Base-by-base conservation (phyloP, 2,113 vertebrate genomes). In the Maccullochella peelii region DNA sequence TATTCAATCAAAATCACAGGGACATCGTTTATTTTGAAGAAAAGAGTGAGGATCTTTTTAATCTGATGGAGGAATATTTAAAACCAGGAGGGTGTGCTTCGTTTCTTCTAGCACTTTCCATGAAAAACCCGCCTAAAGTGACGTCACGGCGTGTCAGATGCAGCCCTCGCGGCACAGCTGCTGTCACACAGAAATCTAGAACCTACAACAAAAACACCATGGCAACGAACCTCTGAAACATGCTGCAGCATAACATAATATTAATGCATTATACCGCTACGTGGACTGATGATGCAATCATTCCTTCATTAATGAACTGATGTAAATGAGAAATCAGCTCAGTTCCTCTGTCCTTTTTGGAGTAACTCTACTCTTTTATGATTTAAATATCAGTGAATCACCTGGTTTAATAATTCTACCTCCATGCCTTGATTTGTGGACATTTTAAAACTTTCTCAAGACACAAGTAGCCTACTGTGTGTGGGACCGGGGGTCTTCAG, bases 91-190 rank as follows among this genome's bases (percentile, higher is more conserved):
- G 93, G 47, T 79, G 95, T 88, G 82, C 85, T 95, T 87, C 82
- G 95, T 89, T 95, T 93, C 82, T 96, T 96, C 96, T 91, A 96
- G 96, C 93, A 94, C 92, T 91, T 96, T 96, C 96, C 91, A 93
- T 84, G 77, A 92, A 94, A 94, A 92, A 80, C 82, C 92, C 94
- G 93, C 95, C 94, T 92, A 44, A 63, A 77, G 54, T 94, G 91
- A 95, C 95, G 94, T 95, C 91, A 94, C 77, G 1, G 12, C 44
- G 73, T 93, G 88, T 94, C 93, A 95, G 87, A 83, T 1, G 77
- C 92, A 91, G 89, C 77, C 89, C 75, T 88, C 86, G 72, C 88
- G 3, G n/a, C 61, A 27, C 88, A 91, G 80, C 85, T 84, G 82
- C 84, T 76, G 59, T 76, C 52, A 73, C 30, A 21, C 1, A 21